A percentile compares a stretch with the other conserved stretches of the same genome.
These are phyloP conservation scores for Trachemys scripta DNA, from an alignment of 2,113 vertebrate species.

Conservation along the genomic window DNA sequence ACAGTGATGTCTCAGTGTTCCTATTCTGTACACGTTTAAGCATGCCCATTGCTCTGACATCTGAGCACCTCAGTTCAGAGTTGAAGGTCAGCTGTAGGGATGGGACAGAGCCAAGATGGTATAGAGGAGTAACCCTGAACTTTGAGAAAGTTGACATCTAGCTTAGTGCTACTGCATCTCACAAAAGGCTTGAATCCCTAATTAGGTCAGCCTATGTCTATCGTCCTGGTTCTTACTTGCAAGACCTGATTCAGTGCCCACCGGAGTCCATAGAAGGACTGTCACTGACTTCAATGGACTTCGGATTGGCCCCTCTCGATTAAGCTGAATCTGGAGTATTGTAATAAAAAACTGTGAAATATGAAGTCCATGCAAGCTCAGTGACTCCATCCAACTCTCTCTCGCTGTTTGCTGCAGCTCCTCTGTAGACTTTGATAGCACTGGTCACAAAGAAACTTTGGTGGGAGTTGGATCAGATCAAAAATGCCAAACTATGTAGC, in stretches of 20 bases:
- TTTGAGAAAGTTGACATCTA: neutral
- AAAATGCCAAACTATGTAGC: neutral
- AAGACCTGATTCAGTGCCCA: neutral
- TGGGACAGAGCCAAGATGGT: neutral
- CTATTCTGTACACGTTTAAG: neutral
- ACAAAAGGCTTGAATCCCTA: neutral
- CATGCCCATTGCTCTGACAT: rapidly evolving
- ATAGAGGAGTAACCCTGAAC: rapidly evolving
- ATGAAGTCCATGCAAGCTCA: rapidly evolving
- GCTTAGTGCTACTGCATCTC: neutral
- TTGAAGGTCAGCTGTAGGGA: rapidly evolving
- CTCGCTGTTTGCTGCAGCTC: neutral
- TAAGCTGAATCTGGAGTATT: rapidly evolving
- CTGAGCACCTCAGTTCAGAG: neutral
- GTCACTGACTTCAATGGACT: neutral
- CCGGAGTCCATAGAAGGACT: rapidly evolving
- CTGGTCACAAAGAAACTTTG: neutral
- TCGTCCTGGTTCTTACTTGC: neutral
- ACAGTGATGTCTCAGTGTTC: rapidly evolving
- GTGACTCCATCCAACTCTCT: neutral
- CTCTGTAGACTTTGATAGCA: neutral
- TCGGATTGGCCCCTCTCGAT: neutral
- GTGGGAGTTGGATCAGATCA: neutral
- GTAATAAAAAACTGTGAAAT: rapidly evolving
- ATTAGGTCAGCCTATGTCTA: neutral